These are phyloP conservation scores for Ginglymostoma cirratum DNA, from an alignment of 2,113 vertebrate genomes.

Conservation along the genomic window DNA sequence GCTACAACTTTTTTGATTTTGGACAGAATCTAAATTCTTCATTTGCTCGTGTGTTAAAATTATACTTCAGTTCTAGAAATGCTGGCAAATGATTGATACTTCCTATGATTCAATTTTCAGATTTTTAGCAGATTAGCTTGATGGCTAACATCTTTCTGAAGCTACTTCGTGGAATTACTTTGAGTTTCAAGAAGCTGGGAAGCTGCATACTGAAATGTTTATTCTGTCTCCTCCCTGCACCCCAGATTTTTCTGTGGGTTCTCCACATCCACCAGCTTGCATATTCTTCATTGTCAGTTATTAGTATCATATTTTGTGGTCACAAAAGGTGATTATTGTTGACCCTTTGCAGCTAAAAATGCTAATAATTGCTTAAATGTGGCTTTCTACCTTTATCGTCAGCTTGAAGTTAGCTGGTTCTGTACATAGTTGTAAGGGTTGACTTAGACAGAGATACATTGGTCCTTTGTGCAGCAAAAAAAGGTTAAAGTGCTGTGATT, in stretches of 20 bases:
- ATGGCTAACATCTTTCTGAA: conserved; percentile 55
- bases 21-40: not conserved
- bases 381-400: not conserved
- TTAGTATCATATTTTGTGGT: conserved; percentile 46
- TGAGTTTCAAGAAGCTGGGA: conserved; percentile 55
- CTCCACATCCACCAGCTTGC: conserved; percentile 49
- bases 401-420: not conserved
- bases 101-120: conserved; percentile 62
- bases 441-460: not conserved
- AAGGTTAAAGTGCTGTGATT: not conserved
- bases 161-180: conserved; percentile 57
- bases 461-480: not conserved
- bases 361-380: conserved; percentile 24
- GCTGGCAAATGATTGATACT: conserved; percentile 55
- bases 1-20: not conserved
- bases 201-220: conserved; percentile 49
- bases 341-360: not conserved
- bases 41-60: conserved; percentile 39
- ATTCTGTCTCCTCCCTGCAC: conserved; percentile 51
- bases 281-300: conserved; percentile 55
- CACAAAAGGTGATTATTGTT: conserved; percentile 40
- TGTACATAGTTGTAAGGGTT: not conserved
- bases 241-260: conserved; percentile 55
- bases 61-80: conserved; percentile 59
- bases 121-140: conserved; percentile 39